Evolutionary conservation across 2,888 invertebrate genomes (phyloP).

Genomic region (Apamea anceps): DNA sequence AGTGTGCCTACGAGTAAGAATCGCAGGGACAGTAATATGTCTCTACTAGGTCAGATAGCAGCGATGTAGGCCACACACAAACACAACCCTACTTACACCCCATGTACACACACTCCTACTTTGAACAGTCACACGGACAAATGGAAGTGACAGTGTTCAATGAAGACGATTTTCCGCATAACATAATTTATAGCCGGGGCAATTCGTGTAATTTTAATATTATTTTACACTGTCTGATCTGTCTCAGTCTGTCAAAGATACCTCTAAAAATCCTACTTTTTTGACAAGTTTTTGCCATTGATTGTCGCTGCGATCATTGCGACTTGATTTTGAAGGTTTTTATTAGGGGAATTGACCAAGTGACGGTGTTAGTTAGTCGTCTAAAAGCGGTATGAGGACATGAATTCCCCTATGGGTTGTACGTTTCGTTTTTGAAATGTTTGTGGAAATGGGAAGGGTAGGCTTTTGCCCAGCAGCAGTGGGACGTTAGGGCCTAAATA

Average conservation of each 20-base stretch:
- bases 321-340: background rate
- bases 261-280: background rate
- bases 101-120: slow-evolving; percentile 8
- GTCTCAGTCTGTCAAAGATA: background rate
- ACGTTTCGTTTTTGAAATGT: background rate
- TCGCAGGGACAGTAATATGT: slow-evolving; percentile 40
- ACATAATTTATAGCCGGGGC: slow-evolving; percentile 10
- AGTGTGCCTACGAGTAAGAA: slow-evolving; percentile 37
- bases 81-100: slow-evolving; percentile 18
- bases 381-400: background rate
- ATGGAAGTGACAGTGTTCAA: slow-evolving; percentile 28
- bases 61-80: slow-evolving; percentile 54
- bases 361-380: background rate
- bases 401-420: background rate
- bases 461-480: background rate
- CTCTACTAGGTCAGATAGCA: slow-evolving; percentile 60
- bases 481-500: background rate
- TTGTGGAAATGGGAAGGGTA: too few relatives aligned
- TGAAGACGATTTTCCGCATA: slow-evolving; percentile 16
- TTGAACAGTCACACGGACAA: background rate
- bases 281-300: too few relatives aligned
- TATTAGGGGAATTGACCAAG: background rate
- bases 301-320: too few relatives aligned
- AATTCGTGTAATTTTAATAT: background rate
- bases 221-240: background rate